Evolutionary conservation across 2,113 vertebrate species (phyloP), one percentile per base, ranked within the genome.

Genomic region (Gobio gobio): DNA sequence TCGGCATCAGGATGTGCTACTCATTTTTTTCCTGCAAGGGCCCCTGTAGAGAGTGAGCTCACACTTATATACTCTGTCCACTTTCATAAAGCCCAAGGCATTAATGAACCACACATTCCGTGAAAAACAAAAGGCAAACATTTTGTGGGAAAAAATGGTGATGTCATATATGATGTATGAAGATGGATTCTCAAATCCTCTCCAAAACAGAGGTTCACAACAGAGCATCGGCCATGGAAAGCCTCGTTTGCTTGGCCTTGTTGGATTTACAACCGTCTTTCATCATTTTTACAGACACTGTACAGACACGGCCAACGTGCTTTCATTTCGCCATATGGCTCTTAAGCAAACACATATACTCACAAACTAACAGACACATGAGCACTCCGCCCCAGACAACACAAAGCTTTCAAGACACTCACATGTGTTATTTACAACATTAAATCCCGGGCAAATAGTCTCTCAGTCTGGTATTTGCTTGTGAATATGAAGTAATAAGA

Each of bases 401-500:
- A 83, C 66, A 43, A n/a, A 72, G 7, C 10, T 73, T 81, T 74
- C 20, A 58, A 51, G 45, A 80, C 4, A 4, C 47, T 73, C 36
- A 45, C 33, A 20, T 81, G 24, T 81, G 80, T 16, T 58, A 26
- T 80, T 82, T 29, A 82, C 78, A 64, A 29, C 68, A 75, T 54
- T 76, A 24, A 36, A 56, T 66, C 5, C 54, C 63, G 88, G 86
- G 70, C 58, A 85, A 77, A 88, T 47, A 80, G 83, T 79, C 78
- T 86, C 85, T 86, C 61, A 66, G 63, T 77, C 73, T 82, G 86
- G 72, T 80, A 88, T 88, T 77, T 76, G 45, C 89, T 58, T 78
- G 59, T 79, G 77, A 88, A 88, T 85, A 89, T 90, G 47, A 90
- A 86, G 89, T 88, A 83, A 92, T 83, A 75, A 22, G 43, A 72